Base-by-base conservation (phyloP, 2,888 invertebrate species). In the Lasioglossum marginatum region DNA sequence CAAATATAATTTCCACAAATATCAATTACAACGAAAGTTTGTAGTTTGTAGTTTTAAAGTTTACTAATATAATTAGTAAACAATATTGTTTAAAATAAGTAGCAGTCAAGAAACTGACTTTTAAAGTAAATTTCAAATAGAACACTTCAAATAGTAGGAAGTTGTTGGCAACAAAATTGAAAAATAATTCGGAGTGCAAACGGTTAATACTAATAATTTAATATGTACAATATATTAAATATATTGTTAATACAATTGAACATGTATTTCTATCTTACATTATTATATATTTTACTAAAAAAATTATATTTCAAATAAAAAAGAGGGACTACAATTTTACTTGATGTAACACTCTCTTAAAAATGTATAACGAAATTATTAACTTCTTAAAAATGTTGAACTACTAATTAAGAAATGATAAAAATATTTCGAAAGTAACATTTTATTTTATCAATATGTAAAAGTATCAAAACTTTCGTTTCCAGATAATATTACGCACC, bases 401-500 rank as follows among this genome's bases (percentile, higher is more conserved):
- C 16, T 31, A 31, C 31, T 63, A 31, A 31, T 31, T 63, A 5
- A 68, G 23, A 37, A 23, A 37, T 23, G 23, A 8, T 40, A n/a
- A 70, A 37, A 40, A 70, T 14, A 37, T 23, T 40, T 70, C 5
- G 12, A 40, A 12, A 70, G 37, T 40, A n/a, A 14, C 12, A 40
- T 5, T 40, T 68, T 23, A 37, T 68, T 68, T 37, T 8, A 37
- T 23, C 3, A 37, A 34, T 68, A 68, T 37, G 19, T 37, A 27
- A 27, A 52, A 57, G 4, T n/a, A 10, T 57, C n/a, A 12, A 63
- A 8, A 82, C 2, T 34, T 27, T 31, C 1, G 75, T 57, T 84
- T 66, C 66, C 27, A 43, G 23, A 23, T 70, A 71, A 76, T 27
- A 43, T 71, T 71, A 79, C 37, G 71, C 72, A 82, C 66, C n/a